Evolutionary conservation across 2,113 vertebrate genomes (phyloP), one percentile per base, ranked within the genome.

Genomic region (Stomatorhinus ivindoensis): DNA sequence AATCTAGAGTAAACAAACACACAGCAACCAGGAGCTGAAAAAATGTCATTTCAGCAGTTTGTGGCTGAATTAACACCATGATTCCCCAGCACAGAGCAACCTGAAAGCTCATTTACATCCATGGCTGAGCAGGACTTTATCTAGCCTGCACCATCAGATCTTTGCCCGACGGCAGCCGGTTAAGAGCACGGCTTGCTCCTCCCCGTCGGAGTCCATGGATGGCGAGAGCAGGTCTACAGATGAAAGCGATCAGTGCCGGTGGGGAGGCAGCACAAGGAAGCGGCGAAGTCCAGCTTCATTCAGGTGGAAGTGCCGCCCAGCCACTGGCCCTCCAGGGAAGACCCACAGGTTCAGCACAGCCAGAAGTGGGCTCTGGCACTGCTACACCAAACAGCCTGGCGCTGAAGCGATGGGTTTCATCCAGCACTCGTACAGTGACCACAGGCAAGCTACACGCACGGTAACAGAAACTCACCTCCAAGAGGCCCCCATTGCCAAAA

Each of bases 401-500:
- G n/a, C 24, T 3, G 27, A 65, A n/a, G 9, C 3, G 7, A 24
- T 4, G 17, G 24, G 55, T 24, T 7, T 24, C 53, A 61, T n/a
- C 58, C 8, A 65, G 58, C 53, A n/a, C 24, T n/a, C 2, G 2
- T 8, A 61, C 21, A 24, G 7, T 8, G 24, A 27, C 24, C 24
- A 2, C 24, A 61, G 58, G n/a, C 58, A 27, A 65, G n/a, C 58
- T 61, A 61, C 0, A 61, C 24, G 10, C 58, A 65, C n/a, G 1
- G 9, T 11, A 31, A 39, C 1, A 47, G 39, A n/a, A 24, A 47
- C 93, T 91, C 96, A 99, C 98, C 97, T 98, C 97, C 93, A 99
- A 95, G 90, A 98, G 95, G 90, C 97, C 96, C 95, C 97, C 98
- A 92, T 99, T 98, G 90, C 97, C 98, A 95, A 99, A 99, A 93